Evolutionary conservation across 1,140 invertebrate genomes (phyloP), one percentile per base, ranked within the genome.

Genomic region (Drosophila willistoni): DNA sequence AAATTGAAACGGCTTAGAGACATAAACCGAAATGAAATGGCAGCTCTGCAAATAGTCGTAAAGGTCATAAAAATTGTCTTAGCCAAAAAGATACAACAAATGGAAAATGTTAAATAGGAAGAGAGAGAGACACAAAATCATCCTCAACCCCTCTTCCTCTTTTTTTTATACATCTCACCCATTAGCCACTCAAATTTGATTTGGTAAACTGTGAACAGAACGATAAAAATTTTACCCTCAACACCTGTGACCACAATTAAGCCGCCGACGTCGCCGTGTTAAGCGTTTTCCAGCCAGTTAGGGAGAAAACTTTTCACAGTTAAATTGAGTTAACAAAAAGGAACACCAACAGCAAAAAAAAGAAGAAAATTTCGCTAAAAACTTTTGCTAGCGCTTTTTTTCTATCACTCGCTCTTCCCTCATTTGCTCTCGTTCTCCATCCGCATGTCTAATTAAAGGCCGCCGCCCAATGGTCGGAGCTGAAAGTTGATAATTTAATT

Each of bases 221-320:
- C 83, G 84, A 90, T 90, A 90, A 90, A 90, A 90, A 90, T 90
- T 64, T 74, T 44, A 65, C 71, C 71, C 71, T 77, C 82, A 57
- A 78, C 87, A 90, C 87, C 87, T 90, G 87, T 75, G 87, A 90
- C 87, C 87, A 90, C 87, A 90, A 90, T 90, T 90, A 90, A 90
- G 87, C 74, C 82, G 82, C 79, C 36, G 36, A 13, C 36, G 36
- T 12, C 82, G 82, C 79, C 44, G 44, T 51, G 80, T 87, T 84
- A 83, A 89, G 81, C 74, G 78, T 73, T 90, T 66, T 71, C 77
- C 54, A 68, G 34, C 33, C 54, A 39, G 39, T 51, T 61, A 39
- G 25, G 73, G 47, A 36, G 36, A 89, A 85, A 87, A 84, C 65
- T 87, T 87, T 84, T 78, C 66, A 60, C 84, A 78, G 68, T 68